Conservation (phyloP, 2,797 vertebrate species). For the Hippoglossus hippoglossus region DNA sequence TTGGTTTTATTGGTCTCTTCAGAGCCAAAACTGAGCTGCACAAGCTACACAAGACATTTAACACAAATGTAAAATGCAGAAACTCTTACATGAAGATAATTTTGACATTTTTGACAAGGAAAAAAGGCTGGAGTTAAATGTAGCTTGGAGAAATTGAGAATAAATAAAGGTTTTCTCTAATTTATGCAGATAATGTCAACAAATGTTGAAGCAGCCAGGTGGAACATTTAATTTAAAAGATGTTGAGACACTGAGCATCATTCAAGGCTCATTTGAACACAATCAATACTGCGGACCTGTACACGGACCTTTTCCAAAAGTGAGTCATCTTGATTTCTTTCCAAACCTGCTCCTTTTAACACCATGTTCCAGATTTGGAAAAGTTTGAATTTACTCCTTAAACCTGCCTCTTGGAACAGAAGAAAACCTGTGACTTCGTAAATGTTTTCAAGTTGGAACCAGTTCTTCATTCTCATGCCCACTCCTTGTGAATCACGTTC, state of each 20-base stretch:
- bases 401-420: background rate
- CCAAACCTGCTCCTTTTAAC: background rate
- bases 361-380: background rate
- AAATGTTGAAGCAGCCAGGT: background rate
- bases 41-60: too few relatives aligned
- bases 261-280: too few relatives aligned
- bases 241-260: too few relatives aligned
- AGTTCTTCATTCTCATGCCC: background rate
- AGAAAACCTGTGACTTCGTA: background rate
- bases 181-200: too few relatives aligned
- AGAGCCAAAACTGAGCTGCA: background rate
- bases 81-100: background rate
- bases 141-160: too few relatives aligned
- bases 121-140: background rate
- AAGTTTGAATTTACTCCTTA: background rate
- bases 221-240: background rate
- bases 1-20: background rate
- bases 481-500: conserved; percentile 29
- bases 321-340: too few relatives aligned
- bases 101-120: too few relatives aligned
- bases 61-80: background rate
- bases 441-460: background rate
- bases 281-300: too few relatives aligned
- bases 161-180: too few relatives aligned
- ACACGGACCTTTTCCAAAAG: too few relatives aligned